A percentile compares a stretch with the other conserved stretches of the same genome.
Evolutionary conservation across 2,113 vertebrate genomes (phyloP).

Genomic region (Ibidorhyncha struthersii): DNA sequence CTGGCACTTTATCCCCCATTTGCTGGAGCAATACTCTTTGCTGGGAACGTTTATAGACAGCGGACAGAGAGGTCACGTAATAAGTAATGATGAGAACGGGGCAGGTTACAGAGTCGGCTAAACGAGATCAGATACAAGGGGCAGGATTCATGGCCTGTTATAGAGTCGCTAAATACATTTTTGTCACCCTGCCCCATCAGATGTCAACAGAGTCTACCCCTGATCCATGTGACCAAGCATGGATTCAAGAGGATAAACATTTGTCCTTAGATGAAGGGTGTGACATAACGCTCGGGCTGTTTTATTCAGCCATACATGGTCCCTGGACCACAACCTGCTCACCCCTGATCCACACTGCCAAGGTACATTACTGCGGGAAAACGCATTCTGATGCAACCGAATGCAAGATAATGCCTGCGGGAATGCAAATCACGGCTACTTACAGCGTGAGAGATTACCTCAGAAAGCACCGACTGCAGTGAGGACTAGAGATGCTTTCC

Average conservation of each 20-base stretch:
- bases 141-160: neutral
- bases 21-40: neutral
- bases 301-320: neutral
- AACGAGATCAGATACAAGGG: neutral
- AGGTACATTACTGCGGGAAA: neutral
- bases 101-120: neutral
- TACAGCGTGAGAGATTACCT: neutral
- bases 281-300: accelerated
- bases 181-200: neutral
- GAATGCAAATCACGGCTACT: neutral
- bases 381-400: neutral
- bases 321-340: neutral
- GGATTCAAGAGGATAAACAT: neutral
- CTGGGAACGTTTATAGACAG: slow-evolving; percentile 1
- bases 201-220: neutral
- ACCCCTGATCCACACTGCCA: neutral
- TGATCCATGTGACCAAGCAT: neutral
- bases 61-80: neutral
- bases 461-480: neutral
- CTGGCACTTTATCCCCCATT: neutral
- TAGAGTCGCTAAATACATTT: slow-evolving; percentile 1
- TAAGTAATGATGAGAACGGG: neutral
- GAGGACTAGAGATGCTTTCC: neutral
- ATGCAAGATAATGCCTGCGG: slow-evolving; percentile 6
- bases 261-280: accelerated